A percentile compares a stretch with the other conserved stretches of the same genome.
Conservation (phyloP, 2,797 vertebrate species). For the Enteromius thamalakanensis region DNA sequence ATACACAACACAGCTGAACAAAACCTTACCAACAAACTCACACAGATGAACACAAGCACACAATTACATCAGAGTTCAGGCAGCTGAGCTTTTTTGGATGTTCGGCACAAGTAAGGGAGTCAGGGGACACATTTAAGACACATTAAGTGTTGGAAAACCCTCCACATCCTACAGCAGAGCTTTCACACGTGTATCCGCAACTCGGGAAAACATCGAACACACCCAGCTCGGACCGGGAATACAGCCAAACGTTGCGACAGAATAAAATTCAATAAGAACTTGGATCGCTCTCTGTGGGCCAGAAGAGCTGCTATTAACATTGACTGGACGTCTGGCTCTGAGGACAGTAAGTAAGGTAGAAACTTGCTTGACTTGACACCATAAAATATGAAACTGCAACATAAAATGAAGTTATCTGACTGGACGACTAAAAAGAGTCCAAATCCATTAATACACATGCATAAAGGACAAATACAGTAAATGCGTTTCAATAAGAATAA, state of each 20-base stretch:
- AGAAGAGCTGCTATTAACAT: constrained; percentile 67
- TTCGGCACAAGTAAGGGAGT: constrained; percentile 74
- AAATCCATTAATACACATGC: background rate
- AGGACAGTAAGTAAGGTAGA: constrained; percentile 66
- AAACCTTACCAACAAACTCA: background rate
- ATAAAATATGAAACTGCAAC: background rate
- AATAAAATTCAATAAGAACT: constrained; percentile 66
- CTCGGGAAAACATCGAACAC: constrained; percentile 73
- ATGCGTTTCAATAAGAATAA: background rate
- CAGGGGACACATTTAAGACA: constrained; percentile 80
- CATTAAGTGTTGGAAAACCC: constrained; percentile 81
- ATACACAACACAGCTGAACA: background rate
- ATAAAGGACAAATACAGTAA: background rate
- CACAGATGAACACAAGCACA: constrained; percentile 47
- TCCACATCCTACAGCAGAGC: constrained; percentile 75
- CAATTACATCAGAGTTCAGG: background rate
- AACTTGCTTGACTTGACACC: background rate
- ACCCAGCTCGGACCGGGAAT: constrained; percentile 43
- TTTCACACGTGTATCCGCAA: constrained; percentile 71
- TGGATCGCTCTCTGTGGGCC: constrained; percentile 74
- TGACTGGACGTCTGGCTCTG: constrained; percentile 62
- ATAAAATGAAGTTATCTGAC: background rate
- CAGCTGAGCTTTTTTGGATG: constrained; percentile 35
- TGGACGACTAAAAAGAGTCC: background rate
- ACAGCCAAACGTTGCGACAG: constrained; percentile 44